These are phyloP conservation scores for Planococcus citri DNA, from an alignment of 1,140 invertebrate species.

Conservation along the genomic window DNA sequence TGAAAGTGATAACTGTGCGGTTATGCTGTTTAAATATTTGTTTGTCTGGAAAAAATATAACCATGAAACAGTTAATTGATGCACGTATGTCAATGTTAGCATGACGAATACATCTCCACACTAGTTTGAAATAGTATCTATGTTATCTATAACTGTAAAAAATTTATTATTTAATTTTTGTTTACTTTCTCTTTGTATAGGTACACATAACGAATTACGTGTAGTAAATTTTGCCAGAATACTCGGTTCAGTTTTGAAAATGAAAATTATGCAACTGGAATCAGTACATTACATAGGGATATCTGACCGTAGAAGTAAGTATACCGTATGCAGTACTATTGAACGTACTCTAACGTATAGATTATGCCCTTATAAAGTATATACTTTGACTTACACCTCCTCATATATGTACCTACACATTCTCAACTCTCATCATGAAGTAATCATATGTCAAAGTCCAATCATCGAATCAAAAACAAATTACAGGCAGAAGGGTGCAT, in stretches of 20 bases:
- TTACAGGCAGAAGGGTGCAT: background rate
- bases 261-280: too few relatives aligned
- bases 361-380: background rate
- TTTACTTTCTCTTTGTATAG: background rate
- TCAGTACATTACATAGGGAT: too few relatives aligned
- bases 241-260: too few relatives aligned
- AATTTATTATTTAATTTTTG: slow-evolving; percentile 1
- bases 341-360: too few relatives aligned
- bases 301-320: too few relatives aligned
- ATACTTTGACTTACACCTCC: too few relatives aligned
- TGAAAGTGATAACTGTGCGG: slow-evolving; percentile 6
- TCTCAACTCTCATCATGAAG: too few relatives aligned
- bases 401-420: too few relatives aligned
- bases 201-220: too few relatives aligned
- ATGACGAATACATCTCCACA: background rate
- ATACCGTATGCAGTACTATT: too few relatives aligned
- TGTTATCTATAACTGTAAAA: slow-evolving; percentile 6
- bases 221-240: too few relatives aligned
- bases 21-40: background rate
- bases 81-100: background rate
- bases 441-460: background rate
- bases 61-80: background rate
- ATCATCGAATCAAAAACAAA: background rate
- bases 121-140: background rate
- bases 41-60: background rate